Conservation (phyloP, 1,140 invertebrate species). For the Aphelenchoides besseyi region DNA sequence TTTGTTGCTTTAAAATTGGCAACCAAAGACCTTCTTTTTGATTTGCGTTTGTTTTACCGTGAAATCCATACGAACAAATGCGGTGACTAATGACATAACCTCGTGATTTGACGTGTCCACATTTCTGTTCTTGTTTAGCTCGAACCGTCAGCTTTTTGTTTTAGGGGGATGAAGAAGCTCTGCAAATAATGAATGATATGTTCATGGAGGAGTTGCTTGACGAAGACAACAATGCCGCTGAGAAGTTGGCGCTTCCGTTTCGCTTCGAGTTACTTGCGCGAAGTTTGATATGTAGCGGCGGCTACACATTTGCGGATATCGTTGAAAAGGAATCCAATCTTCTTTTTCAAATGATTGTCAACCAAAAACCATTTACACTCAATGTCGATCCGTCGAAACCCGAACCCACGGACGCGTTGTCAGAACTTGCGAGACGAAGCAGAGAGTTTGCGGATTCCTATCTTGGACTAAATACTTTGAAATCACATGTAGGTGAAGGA, state of each 20-base stretch:
- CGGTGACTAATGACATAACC: too few relatives aligned
- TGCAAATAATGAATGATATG: not conserved
- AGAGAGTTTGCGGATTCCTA: not conserved
- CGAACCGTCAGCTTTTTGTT: too few relatives aligned
- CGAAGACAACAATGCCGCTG: constrained; percentile 12
- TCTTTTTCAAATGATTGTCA: constrained; percentile 3
- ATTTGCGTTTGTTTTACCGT: too few relatives aligned
- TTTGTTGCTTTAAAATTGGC: too few relatives aligned
- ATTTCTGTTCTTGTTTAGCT: too few relatives aligned
- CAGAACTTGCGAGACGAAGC: not conserved
- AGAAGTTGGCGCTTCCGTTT: constrained; percentile 12
- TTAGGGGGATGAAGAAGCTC: not conserved
- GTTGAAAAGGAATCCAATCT: constrained; percentile 18
- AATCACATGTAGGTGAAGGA: constrained; percentile 16
- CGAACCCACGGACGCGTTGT: not conserved
- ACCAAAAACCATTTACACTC: not conserved
- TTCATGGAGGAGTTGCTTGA: not conserved
- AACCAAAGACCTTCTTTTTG: too few relatives aligned
- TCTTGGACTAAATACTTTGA: not conserved
- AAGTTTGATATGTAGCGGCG: constrained; percentile 20
- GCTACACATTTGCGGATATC: constrained; percentile 25
- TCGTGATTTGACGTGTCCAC: too few relatives aligned
- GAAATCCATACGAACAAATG: too few relatives aligned
- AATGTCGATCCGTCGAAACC: not conserved
- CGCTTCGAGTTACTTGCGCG: constrained; percentile 19